phyloP scores from a whole-genome alignment of 2,888 invertebrate species.

The Apomyelois bistriatella region DNA sequence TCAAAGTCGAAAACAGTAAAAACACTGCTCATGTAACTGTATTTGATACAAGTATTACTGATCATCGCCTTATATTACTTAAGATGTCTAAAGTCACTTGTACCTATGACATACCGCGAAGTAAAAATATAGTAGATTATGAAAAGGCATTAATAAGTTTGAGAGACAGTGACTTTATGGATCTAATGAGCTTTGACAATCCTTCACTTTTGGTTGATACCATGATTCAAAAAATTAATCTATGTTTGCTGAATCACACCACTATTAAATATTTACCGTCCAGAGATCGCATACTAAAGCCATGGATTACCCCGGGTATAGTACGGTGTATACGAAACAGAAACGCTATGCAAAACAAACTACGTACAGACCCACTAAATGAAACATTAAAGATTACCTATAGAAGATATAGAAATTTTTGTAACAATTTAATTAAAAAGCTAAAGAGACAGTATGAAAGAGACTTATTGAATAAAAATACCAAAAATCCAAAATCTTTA shows the following conservation, averaged over 20 bases:
- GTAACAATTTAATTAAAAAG: constrained; percentile 18
- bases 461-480: neutral
- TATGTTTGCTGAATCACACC: neutral
- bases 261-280: neutral
- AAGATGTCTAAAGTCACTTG: neutral
- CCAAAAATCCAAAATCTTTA: neutral
- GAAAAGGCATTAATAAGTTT: neutral
- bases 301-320: constrained; percentile 11
- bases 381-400: constrained; percentile 11
- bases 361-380: neutral
- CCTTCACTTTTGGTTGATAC: neutral
- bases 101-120: constrained; percentile 9
- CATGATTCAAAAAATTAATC: neutral
- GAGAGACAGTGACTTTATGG: neutral
- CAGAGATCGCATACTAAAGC: neutral
- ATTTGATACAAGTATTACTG: neutral
- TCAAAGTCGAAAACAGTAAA: neutral
- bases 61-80: neutral
- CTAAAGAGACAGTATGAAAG: constrained; percentile 17
- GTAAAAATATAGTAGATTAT: constrained; percentile 11
- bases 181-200: neutral
- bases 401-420: constrained; percentile 14
- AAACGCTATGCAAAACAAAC: constrained; percentile 12
- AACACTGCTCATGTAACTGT: neutral
- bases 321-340: constrained; percentile 12